Evolutionary conservation across 2,797 vertebrate genomes (phyloP), one percentile per base, ranked within the genome.

Genomic region (Pseudomugil tenellus): DNA sequence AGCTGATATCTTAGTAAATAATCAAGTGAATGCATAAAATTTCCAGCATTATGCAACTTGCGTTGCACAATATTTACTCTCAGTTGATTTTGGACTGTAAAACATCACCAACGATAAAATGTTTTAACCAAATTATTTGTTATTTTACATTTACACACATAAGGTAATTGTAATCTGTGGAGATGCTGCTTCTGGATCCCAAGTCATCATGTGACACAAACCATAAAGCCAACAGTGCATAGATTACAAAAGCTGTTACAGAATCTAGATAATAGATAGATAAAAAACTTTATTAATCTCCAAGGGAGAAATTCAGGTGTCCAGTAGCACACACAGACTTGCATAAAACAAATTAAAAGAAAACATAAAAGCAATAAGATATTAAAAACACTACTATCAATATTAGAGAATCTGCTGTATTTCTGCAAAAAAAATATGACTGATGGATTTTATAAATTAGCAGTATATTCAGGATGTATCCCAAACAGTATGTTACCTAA

Each of bases 161-260:
- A 67, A 74, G 46, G 46, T 74, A 81, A 72, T 34, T 69, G n/a
- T 81, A 73, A 87, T 86, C 63, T 79, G 62, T 66, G 84, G 60
- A 70, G 70, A 86, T 74, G 53, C 71, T 67, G 54, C 55, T 72
- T 81, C 29, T 57, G 41, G 64, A 88, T 76, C 76, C 84, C 73
- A 84, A 88, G 32, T 79, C 65, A 80, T 72, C 78, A 39, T 72
- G 54, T 81, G 77, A 84, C 78, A 84, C 48, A 85, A 74, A 79
- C 41, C 65, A 79, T 87, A 52, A 83, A 70, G 49, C 75, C 63
- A 81, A 79, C 77, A 51, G 56, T 56, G 28, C 32, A 16, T 43
- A 70, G 32, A 78, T 56, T 52, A 39, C n/a, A 39, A 28, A 55
- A 67, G 39, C 60, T 61, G 56, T 74, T 72, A 23, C 63, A 41